A percentile compares a stretch with the other conserved stretches of the same genome.
phyloP scores from a whole-genome alignment of 2,113 vertebrate genomes.

The Columba janthina region DNA sequence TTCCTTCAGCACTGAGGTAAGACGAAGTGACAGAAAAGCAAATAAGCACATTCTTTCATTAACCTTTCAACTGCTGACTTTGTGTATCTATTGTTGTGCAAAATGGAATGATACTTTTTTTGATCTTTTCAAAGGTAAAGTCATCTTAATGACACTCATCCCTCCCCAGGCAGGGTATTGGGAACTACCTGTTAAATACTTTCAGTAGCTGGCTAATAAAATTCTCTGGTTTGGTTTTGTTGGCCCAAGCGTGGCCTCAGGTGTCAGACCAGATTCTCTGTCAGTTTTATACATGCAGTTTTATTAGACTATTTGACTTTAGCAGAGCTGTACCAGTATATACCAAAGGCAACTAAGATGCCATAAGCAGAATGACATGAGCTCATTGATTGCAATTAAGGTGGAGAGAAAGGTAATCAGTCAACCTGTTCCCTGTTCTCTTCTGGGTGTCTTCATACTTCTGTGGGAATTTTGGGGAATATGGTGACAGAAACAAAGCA shows the following conservation, averaged over 20 bases:
- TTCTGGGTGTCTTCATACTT: not conserved
- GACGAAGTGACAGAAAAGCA: not conserved
- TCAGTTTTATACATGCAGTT: not conserved
- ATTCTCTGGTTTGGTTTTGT: not conserved
- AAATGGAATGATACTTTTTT: not conserved
- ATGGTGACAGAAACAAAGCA: not conserved
- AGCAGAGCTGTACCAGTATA: not conserved
- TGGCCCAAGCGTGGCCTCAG: not conserved
- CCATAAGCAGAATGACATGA: not conserved
- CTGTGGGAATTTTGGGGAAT: not conserved
- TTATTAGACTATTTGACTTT: not conserved
- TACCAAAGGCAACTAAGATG: not conserved
- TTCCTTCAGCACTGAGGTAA: not conserved
- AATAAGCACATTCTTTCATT: not conserved
- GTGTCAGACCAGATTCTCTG: not conserved
- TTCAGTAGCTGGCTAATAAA: not conserved
- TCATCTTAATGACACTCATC: not conserved
- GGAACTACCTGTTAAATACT: not conserved
- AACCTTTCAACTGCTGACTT: not conserved
- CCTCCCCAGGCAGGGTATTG: not conserved
- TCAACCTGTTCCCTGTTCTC: not conserved
- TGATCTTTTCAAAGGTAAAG: not conserved
- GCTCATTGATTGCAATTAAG: not conserved
- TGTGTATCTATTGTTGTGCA: not conserved
- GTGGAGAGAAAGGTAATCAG: not conserved